A percentile compares a stretch with the other conserved stretches of the same genome.
Evolutionary conservation across 2,797 vertebrate species (phyloP).

Genomic region (Girardinus metallicus): DNA sequence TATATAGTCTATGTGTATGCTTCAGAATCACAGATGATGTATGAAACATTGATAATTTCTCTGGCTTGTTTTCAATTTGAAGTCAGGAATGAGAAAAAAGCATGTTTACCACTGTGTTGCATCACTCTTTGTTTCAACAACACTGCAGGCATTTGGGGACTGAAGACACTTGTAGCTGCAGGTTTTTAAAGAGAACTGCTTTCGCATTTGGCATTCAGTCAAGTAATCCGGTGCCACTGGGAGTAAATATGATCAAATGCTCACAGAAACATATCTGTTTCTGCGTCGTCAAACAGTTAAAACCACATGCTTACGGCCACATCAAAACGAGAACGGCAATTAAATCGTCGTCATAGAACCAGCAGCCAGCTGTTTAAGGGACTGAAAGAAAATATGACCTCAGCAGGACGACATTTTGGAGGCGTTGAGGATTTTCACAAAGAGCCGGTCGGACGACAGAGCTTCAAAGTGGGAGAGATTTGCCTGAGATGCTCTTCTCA

Average conservation of each 20-base stretch:
- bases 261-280: conserved; percentile 11
- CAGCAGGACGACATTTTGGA: conserved; percentile 29
- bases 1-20: not conserved
- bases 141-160: conserved; percentile 3
- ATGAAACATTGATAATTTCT: not conserved
- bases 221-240: conserved; percentile 6
- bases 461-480: conserved; percentile 55
- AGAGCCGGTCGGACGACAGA: conserved; percentile 5
- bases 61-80: not conserved
- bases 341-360: conserved; percentile 42
- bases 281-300: conserved; percentile 24
- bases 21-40: not conserved
- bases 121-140: conserved; percentile 16
- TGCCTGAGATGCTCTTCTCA: conserved; percentile 56
- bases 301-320: conserved; percentile 32
- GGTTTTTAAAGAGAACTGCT: not conserved
- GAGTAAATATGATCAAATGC: conserved; percentile 12
- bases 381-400: conserved; percentile 43
- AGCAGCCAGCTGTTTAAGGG: conserved; percentile 26
- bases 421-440: conserved; percentile 34
- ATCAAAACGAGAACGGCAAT: conserved; percentile 60
- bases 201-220: not conserved
- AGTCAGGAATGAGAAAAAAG: not conserved
- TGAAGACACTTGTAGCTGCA: not conserved
- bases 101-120: conserved; percentile 13